Percentiles rank a stretch among this genome's conserved stretches.
These are phyloP conservation scores for Dicrostonyx torquatus DNA, from an alignment of 2,797 vertebrate genomes.

Conservation along the genomic window DNA sequence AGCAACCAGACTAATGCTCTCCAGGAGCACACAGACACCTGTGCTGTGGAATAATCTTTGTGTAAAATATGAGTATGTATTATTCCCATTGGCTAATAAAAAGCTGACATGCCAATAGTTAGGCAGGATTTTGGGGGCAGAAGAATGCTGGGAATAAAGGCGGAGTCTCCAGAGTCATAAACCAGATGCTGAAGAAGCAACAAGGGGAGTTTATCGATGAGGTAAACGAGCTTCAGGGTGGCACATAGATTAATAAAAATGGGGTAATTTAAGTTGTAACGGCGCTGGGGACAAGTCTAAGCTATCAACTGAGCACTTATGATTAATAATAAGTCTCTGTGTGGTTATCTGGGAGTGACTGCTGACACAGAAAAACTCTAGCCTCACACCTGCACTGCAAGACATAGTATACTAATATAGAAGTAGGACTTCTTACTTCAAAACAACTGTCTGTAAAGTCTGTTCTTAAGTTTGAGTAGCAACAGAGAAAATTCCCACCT, in stretches of 20 bases:
- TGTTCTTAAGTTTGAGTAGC: conserved; percentile 38
- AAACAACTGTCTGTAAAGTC: conserved; percentile 3
- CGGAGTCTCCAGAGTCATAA: not conserved
- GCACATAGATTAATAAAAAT: not conserved
- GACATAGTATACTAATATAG: not conserved
- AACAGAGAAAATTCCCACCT: conserved; percentile 3
- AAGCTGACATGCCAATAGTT: not conserved
- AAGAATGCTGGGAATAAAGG: not conserved
- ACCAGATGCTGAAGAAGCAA: not conserved
- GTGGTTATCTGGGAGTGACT: not conserved
- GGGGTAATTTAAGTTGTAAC: not conserved
- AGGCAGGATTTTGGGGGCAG: not conserved
- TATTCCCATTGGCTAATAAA: not conserved
- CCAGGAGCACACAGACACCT: not conserved
- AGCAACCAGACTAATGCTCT: conserved; percentile 25
- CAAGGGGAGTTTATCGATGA: not conserved
- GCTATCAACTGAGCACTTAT: not conserved
- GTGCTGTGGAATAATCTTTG: not conserved
- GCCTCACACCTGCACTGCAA: not conserved
- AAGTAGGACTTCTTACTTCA: conserved; percentile 4
- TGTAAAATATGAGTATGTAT: not conserved
- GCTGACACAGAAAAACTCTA: not conserved
- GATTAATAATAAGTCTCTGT: not conserved
- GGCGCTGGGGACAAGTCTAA: not conserved
- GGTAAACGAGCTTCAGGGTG: not conserved